phyloP scores from a whole-genome alignment of 2,888 invertebrate species.

The Megalurothrips usitatus region DNA sequence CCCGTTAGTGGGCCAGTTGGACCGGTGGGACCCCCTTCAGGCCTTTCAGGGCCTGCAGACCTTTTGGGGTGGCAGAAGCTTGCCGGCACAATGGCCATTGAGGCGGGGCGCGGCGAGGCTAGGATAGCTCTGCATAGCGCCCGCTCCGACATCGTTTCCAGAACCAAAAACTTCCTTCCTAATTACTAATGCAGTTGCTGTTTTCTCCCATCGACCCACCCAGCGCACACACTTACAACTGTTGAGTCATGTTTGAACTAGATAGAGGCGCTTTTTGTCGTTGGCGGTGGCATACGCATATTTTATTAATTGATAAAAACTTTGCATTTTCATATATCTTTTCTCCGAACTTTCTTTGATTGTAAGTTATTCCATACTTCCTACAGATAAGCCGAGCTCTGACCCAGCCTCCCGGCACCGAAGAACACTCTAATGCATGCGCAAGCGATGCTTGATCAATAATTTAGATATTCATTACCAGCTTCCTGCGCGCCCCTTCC shows the following conservation, averaged over 20 bases:
- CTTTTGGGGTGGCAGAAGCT: not conserved
- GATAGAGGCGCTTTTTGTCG: not conserved
- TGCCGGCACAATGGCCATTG: constrained; percentile 12
- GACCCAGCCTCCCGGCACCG: not conserved
- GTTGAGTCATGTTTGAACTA: not conserved
- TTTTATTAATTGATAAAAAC: too few species aligned
- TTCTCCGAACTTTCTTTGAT: not conserved
- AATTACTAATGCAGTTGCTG: constrained; percentile 23
- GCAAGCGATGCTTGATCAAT: constrained; percentile 1
- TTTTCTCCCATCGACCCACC: not conserved
- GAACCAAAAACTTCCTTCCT: constrained; percentile 13
- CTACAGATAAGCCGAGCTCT: not conserved
- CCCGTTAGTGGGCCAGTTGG: constrained; percentile 23
- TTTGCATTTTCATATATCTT: too few species aligned
- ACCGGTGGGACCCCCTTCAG: constrained; percentile 7
- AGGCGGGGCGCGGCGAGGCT: not conserved
- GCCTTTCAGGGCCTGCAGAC: not conserved
- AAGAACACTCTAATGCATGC: not conserved
- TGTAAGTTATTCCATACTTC: not conserved
- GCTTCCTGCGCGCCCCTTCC: not conserved
- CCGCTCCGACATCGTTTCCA: not conserved
- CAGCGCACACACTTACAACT: not conserved
- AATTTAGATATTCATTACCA: not conserved
- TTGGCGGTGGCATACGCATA: not conserved
- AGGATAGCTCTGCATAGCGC: not conserved